Percentiles rank a stretch among this genome's conserved stretches.
Conservation (phyloP, 2,888 invertebrate genomes). For the Monoplex corrugatus region DNA sequence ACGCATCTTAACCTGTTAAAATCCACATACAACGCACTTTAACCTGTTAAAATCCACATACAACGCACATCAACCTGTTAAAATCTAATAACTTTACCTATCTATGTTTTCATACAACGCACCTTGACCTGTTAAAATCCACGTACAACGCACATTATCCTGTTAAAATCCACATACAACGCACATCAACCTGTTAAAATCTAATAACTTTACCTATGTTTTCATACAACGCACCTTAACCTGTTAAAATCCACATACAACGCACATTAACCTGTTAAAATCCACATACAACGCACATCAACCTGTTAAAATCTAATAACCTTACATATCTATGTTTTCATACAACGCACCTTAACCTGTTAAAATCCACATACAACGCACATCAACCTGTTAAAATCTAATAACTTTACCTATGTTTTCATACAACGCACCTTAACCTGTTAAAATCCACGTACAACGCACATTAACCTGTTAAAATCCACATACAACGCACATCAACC, state of each 20-base stretch:
- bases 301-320: not conserved
- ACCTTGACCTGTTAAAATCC: not conserved
- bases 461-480: not conserved
- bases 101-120: not conserved
- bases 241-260: not conserved
- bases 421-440: not conserved
- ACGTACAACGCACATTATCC: not conserved
- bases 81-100: too few relatives aligned
- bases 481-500: too few relatives aligned
- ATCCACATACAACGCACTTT: not conserved
- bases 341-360: too few relatives aligned
- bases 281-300: conserved; percentile 67
- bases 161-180: not conserved
- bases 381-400: not conserved
- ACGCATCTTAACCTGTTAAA: too few relatives aligned
- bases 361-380: not conserved
- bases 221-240: too few relatives aligned
- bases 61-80: not conserved
- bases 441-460: not conserved
- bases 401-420: too few relatives aligned
- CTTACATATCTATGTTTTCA: too few relatives aligned
- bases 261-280: conserved; percentile 72
- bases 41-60: not conserved
- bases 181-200: not conserved
- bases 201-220: too few relatives aligned